These are phyloP conservation scores for Phenganax stokvisi DNA, from an alignment of 92 coral and sea anemone genomes.

Conservation along the genomic window DNA sequence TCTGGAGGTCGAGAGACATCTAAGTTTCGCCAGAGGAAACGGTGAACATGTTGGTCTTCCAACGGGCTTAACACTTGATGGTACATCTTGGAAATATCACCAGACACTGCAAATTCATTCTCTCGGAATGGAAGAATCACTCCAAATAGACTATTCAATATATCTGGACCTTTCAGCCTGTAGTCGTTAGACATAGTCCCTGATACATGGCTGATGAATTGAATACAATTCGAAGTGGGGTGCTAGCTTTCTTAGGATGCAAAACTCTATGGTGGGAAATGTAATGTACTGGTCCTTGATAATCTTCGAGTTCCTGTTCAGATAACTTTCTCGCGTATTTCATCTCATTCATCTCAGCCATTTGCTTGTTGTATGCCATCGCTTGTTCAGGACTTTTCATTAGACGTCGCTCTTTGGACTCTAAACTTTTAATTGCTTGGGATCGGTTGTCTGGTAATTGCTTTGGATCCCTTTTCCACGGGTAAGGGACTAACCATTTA, in stretches of 20 bases:
- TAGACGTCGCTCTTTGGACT: no score
- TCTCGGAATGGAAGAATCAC: constrained; percentile 48
- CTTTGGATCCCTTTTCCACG: no score
- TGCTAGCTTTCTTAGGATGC: neutral
- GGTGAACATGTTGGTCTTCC: constrained; percentile 53
- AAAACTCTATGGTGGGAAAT: neutral
- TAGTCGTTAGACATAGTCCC: constrained; percentile 19
- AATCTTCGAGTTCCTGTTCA: no score
- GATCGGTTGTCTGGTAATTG: no score
- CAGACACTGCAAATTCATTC: constrained; percentile 40
- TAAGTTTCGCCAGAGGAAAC: constrained; percentile 47
- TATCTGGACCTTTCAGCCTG: constrained; percentile 16
- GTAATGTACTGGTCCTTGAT: no score
- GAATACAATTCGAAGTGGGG: constrained; percentile 16
- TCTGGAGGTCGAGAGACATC: constrained; percentile 45
- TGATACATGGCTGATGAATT: constrained; percentile 9
- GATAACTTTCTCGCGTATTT: no score
- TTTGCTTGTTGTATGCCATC: no score
- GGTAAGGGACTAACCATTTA: no score
- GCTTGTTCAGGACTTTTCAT: no score
- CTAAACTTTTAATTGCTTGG: no score
- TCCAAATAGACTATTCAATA: constrained; percentile 10
- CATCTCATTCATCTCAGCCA: no score
- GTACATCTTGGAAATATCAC: constrained; percentile 42
- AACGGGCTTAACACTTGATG: constrained; percentile 42